Conservation (phyloP, 2,888 invertebrate species). For the Seira sanloemensis region DNA sequence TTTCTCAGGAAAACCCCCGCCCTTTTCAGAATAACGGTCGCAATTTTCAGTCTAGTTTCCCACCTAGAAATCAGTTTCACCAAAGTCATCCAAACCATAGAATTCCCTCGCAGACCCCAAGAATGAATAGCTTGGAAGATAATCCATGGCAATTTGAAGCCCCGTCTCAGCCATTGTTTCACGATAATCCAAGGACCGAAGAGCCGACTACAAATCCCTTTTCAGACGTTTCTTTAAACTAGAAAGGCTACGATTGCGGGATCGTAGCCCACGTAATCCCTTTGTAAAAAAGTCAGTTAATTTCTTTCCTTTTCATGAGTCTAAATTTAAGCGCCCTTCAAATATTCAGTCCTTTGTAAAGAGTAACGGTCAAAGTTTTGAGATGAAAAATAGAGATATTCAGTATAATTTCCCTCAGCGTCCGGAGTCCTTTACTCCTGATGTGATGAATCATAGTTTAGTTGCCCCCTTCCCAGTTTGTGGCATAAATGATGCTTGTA, state of each 20-base stretch:
- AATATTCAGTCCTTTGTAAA: too few species aligned
- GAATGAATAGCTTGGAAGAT: too few species aligned
- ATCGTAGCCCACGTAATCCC: neutral
- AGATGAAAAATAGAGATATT: neutral
- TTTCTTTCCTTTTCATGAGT: neutral
- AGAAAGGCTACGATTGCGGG: constrained; percentile 17
- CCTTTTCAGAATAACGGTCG: neutral
- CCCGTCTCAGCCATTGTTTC: neutral
- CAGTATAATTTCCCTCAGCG: neutral
- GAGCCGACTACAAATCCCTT: too few species aligned
- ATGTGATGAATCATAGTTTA: neutral
- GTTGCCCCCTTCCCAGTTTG: constrained; percentile 1
- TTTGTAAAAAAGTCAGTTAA: too few species aligned
- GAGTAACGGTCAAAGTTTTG: too few species aligned
- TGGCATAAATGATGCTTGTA: neutral
- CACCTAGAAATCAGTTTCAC: neutral
- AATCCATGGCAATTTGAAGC: neutral
- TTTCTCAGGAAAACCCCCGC: neutral
- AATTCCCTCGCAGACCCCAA: too few species aligned
- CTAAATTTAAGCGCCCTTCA: neutral
- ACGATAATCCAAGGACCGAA: neutral
- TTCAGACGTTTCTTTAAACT: too few species aligned
- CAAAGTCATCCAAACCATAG: too few species aligned
- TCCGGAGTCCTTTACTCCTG: neutral
- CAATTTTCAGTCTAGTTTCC: neutral